These are phyloP conservation scores for Ceuthmochares aereus DNA, from an alignment of 2,113 vertebrate genomes.

Conservation along the genomic window DNA sequence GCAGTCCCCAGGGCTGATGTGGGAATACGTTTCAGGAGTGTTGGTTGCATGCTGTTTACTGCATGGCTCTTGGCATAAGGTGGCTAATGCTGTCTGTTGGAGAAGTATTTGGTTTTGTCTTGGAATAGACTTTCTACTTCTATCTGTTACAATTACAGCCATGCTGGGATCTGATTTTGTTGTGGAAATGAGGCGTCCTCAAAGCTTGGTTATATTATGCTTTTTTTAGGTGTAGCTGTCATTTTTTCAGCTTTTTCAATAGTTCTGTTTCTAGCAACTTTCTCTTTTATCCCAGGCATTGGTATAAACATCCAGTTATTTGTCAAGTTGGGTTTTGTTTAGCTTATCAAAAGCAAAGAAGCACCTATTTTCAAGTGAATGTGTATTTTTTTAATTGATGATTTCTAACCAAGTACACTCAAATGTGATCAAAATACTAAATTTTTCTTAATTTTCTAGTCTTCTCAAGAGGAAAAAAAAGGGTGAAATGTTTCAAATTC, in stretches of 20 bases:
- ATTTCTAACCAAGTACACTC: neutral
- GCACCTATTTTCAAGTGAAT: neutral
- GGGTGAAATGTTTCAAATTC: neutral
- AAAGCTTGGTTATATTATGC: neutral
- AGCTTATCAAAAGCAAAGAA: neutral
- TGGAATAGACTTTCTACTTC: neutral
- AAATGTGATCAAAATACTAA: neutral
- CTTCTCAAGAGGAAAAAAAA: neutral
- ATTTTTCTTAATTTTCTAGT: neutral
- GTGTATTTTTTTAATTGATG: neutral
- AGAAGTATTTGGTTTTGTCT: neutral
- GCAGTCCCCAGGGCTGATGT: neutral
- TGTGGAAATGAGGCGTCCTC: neutral
- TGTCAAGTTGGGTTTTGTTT: neutral
- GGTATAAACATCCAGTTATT: neutral
- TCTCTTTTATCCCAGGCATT: neutral
- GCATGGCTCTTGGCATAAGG: neutral
- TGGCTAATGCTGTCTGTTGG: neutral
- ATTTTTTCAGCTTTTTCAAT: neutral
- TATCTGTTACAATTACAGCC: neutral
- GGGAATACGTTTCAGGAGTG: neutral
- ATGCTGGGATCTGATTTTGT: neutral
- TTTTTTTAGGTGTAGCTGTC: neutral
- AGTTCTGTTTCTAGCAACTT: neutral
- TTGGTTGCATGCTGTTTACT: neutral